phyloP scores from a whole-genome alignment of 2,113 vertebrate genomes.

The Canis aureus region DNA sequence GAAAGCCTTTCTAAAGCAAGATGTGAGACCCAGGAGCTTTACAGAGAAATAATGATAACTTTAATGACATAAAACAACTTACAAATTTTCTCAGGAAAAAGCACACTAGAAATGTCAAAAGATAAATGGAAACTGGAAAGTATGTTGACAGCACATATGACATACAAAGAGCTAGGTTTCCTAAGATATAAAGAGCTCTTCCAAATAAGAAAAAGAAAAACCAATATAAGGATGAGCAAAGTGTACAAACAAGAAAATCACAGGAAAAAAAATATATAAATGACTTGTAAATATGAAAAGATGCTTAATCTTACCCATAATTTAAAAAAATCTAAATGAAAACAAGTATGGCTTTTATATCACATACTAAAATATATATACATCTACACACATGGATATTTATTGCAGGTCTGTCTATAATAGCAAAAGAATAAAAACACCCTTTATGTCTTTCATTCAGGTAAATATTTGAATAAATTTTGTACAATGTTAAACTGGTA shows the following conservation, averaged over 20 bases:
- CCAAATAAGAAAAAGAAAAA: background rate
- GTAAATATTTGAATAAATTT: conserved; percentile 36
- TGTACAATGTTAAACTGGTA: background rate
- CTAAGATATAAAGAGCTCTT: background rate
- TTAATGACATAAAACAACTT: background rate
- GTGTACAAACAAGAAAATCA: background rate
- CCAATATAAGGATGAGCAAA: background rate
- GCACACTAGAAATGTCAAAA: background rate
- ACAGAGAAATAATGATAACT: background rate
- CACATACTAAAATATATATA: background rate
- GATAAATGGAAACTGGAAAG: background rate
- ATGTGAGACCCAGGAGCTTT: background rate
- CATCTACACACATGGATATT: background rate
- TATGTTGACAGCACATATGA: background rate
- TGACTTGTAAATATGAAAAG: background rate
- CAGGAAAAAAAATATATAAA: background rate
- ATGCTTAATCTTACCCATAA: background rate
- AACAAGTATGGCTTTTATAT: background rate
- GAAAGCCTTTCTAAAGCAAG: background rate
- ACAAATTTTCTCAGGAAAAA: background rate
- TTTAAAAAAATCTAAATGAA: background rate
- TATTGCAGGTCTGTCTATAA: background rate
- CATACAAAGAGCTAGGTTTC: background rate
- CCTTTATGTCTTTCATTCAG: background rate
- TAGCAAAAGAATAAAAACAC: background rate